phyloP scores from a whole-genome alignment of 1,140 invertebrate species.

The Drosophila pectinifera region DNA sequence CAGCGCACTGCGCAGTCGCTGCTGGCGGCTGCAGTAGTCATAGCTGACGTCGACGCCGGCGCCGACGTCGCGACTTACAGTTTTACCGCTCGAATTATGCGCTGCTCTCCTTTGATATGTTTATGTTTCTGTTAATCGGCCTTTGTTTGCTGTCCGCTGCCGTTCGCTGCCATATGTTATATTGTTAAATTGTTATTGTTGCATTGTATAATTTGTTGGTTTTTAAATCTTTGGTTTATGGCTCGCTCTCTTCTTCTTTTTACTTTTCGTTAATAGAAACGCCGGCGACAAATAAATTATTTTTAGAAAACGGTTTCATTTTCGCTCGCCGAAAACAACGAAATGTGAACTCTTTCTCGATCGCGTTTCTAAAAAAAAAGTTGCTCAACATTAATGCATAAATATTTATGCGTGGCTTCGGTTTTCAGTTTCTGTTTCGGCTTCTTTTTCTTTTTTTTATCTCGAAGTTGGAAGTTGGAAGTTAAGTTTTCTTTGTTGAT shows the following conservation, averaged over 20 bases:
- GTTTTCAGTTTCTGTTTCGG: slow-evolving; percentile 7
- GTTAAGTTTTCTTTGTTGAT: slow-evolving; percentile 56
- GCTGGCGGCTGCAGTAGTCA: slow-evolving; percentile 2
- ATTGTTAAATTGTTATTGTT: slow-evolving; percentile 29
- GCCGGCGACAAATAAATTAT: slow-evolving; percentile 61
- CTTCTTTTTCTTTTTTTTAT: slow-evolving; percentile 8
- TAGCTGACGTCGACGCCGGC: slow-evolving; percentile 1
- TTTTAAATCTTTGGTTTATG: slow-evolving; percentile 5
- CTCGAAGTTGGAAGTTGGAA: slow-evolving; percentile 23
- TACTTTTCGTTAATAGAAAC: slow-evolving; percentile 50
- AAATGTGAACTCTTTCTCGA: slow-evolving; percentile 12
- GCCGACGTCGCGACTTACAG: slow-evolving; percentile 5
- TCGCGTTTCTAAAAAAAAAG: slow-evolving; percentile 23
- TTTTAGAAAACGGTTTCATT: slow-evolving; percentile 79
- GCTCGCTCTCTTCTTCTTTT: slow-evolving; percentile 35
- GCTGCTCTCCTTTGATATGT: slow-evolving; percentile 45
- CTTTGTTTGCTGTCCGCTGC: slow-evolving; percentile 16
- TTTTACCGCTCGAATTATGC: slow-evolving; percentile 69
- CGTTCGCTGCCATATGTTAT: slow-evolving; percentile 22
- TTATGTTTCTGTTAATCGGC: slow-evolving; percentile 44
- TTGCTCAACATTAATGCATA: slow-evolving; percentile 24
- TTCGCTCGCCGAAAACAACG: slow-evolving; percentile 30
- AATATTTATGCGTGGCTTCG: slow-evolving; percentile 54
- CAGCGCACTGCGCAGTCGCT: slow-evolving; percentile 17
- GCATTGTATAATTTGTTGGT: slow-evolving; percentile 20